A percentile compares a stretch with the other conserved stretches of the same genome.
Conservation (phyloP, 2,888 invertebrate species). For the Philhelius pedissequus region DNA sequence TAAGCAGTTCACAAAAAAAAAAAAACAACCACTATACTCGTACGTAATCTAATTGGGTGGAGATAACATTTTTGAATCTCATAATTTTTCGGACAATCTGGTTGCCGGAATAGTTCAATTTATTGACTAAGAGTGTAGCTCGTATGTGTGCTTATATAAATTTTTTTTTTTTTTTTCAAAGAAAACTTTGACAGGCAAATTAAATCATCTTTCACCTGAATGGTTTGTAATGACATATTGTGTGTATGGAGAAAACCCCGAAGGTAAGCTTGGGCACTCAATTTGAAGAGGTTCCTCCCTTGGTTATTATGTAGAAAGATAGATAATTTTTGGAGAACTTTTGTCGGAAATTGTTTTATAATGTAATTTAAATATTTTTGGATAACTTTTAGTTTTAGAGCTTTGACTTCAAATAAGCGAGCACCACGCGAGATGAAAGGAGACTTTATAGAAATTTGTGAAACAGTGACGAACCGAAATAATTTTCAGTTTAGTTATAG, state of each 20-base stretch:
- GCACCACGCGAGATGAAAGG: slow-evolving; percentile 22
- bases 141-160: neutral
- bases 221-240: slow-evolving; percentile 46
- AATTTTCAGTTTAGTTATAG: neutral
- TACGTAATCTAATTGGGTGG: slow-evolving; percentile 24
- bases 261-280: neutral
- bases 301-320: slow-evolving; percentile 16
- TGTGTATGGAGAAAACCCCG: neutral
- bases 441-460: neutral
- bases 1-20: neutral
- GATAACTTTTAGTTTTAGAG: slow-evolving; percentile 28
- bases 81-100: neutral
- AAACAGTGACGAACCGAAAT: neutral
- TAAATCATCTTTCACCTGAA: slow-evolving; percentile 61
- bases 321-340: slow-evolving; percentile 58
- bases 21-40: slow-evolving; percentile 17
- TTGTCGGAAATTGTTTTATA: slow-evolving; percentile 73
- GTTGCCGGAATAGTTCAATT: neutral
- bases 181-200: slow-evolving; percentile 49
- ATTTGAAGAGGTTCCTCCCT: neutral
- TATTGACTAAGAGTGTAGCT: neutral
- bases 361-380: slow-evolving; percentile 71
- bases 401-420: slow-evolving; percentile 34
- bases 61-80: slow-evolving; percentile 15
- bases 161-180: neutral